phyloP scores from a whole-genome alignment of 2,113 vertebrate genomes.

The Amphiprion ocellaris region DNA sequence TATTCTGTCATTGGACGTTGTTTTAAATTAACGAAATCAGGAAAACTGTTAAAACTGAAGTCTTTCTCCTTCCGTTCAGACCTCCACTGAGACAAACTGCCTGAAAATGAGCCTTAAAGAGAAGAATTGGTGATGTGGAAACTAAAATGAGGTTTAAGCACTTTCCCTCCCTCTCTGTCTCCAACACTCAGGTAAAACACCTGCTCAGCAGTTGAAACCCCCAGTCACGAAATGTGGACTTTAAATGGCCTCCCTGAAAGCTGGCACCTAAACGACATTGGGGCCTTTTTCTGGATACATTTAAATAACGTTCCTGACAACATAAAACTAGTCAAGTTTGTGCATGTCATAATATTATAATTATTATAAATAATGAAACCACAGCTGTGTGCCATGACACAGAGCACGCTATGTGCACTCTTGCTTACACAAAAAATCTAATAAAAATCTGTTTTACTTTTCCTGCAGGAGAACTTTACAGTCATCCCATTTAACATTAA shows the following conservation, averaged over 20 bases:
- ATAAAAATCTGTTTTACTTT: too few species aligned
- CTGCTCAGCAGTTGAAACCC: constrained; percentile 14
- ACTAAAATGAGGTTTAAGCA: constrained; percentile 5
- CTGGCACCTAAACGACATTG: background rate
- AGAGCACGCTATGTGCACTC: background rate
- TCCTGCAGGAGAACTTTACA: too few species aligned
- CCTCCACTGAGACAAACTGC: constrained; percentile 1
- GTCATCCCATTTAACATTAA: background rate
- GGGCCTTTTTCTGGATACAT: background rate
- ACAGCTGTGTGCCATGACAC: background rate
- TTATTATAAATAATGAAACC: background rate
- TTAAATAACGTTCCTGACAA: background rate
- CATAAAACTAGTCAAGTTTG: background rate
- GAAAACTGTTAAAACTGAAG: background rate
- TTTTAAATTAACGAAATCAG: background rate
- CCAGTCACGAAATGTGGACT: background rate
- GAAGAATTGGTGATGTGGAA: constrained; percentile 4
- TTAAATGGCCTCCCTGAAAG: background rate
- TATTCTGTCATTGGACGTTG: background rate
- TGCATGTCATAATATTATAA: background rate
- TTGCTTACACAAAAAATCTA: background rate
- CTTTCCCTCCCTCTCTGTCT: background rate
- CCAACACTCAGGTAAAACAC: constrained; percentile 43
- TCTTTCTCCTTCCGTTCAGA: background rate
- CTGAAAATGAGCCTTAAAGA: background rate